Evolutionary conservation across 2,113 vertebrate genomes (phyloP).

Genomic region (Cricetomys ansorgei): DNA sequence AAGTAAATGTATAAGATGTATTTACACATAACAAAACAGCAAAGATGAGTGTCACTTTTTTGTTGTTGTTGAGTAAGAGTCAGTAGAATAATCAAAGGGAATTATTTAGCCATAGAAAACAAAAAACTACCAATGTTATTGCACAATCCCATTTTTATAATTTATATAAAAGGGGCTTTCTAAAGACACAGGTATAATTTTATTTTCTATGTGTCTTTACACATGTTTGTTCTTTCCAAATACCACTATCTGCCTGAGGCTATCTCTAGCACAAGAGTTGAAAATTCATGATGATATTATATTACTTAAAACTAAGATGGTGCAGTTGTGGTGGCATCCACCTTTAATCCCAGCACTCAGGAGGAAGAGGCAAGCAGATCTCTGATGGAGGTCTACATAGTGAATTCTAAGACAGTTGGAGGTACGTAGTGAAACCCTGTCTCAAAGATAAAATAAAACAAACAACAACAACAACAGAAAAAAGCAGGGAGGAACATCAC

Average conservation of each 20-base stretch:
- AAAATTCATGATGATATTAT: not conserved
- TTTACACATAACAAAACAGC: not conserved
- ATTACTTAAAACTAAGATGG: not conserved
- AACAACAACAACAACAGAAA: too few relatives aligned
- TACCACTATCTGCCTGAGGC: not conserved
- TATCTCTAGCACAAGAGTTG: not conserved
- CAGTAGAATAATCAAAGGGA: not conserved
- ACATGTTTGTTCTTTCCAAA: not conserved
- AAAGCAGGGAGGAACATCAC: not conserved
- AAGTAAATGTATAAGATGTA: not conserved
- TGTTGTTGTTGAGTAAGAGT: not conserved
- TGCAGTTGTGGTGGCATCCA: not conserved
- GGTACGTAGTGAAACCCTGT: not conserved
- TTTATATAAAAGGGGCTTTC: not conserved
- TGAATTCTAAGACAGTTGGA: not conserved
- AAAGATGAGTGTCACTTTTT: constrained; percentile 6
- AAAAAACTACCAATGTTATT: not conserved
- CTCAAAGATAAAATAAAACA: not conserved
- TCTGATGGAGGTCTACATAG: not conserved
- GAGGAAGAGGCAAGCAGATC: not conserved
- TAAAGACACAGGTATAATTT: not conserved
- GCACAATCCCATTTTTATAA: not conserved
- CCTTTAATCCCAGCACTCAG: not conserved
- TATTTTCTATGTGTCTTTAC: not conserved
- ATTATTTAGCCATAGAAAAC: constrained; percentile 3